Conservation (phyloP, 2,888 invertebrate genomes). For the Caenorhabditis sp. region DNA sequence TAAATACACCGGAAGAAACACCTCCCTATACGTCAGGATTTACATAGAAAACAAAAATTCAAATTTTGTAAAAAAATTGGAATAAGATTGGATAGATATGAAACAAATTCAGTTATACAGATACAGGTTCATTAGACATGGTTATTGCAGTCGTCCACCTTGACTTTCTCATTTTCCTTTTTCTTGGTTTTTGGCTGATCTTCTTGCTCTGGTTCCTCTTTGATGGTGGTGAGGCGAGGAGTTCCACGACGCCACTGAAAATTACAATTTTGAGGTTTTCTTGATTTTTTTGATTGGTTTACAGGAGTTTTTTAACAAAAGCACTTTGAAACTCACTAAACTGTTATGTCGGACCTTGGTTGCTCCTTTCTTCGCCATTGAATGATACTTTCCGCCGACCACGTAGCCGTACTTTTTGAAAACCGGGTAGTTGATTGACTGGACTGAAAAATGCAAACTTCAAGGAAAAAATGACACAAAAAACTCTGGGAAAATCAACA, state of each 20-base stretch:
- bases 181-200: constrained; percentile 1
- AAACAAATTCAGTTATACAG: not conserved
- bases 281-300: too few species aligned
- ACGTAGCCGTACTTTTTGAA: constrained; percentile 49
- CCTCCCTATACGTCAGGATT: not conserved
- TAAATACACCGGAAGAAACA: constrained; percentile 5
- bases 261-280: too few species aligned
- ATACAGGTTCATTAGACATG: not conserved
- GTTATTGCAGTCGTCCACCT: not conserved
- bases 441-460: constrained; percentile 30
- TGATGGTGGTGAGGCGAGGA: constrained; percentile 38
- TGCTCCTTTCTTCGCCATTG: constrained; percentile 43
- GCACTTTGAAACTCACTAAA: constrained; percentile 22
- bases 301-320: not conserved
- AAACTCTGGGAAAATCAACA: too few species aligned
- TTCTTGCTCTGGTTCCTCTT: constrained; percentile 37
- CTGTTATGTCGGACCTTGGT: constrained; percentile 32
- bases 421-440: constrained; percentile 48
- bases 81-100: not conserved
- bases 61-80: not conserved
- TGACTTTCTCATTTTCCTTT: not conserved
- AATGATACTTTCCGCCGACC: constrained; percentile 32
- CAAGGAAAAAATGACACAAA: too few species aligned
- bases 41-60: not conserved
- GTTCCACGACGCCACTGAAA: constrained; percentile 48